phyloP scores from a whole-genome alignment of 2,888 invertebrate species.

The Yponomeuta cagnagella region DNA sequence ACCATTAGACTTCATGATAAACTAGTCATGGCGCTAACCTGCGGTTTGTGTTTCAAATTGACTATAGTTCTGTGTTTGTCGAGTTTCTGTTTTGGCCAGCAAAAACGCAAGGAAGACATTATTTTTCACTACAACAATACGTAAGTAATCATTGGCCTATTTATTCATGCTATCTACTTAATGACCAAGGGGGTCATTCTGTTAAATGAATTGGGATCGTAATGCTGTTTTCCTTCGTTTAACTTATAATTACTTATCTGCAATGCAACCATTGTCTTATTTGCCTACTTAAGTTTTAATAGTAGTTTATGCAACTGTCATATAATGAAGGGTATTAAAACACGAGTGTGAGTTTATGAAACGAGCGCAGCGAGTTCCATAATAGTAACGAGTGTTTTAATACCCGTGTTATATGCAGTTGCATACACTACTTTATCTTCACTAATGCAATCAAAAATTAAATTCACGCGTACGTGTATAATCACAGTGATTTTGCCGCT shows the following conservation, averaged over 20 bases:
- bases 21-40: not conserved
- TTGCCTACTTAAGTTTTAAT: too few species aligned
- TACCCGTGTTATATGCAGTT: too few species aligned
- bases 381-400: too few species aligned
- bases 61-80: not conserved
- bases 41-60: not conserved
- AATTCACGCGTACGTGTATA: too few species aligned
- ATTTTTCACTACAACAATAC: slow-evolving; percentile 65
- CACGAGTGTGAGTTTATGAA: too few species aligned
- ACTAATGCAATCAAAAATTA: too few species aligned
- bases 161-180: not conserved
- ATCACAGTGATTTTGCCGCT: too few species aligned
- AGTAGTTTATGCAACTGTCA: too few species aligned
- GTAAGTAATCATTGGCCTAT: slow-evolving; percentile 36
- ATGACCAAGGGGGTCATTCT: not conserved
- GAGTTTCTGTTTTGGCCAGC: not conserved
- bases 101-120: slow-evolving; percentile 38
- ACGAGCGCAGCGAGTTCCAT: too few species aligned
- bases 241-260: not conserved
- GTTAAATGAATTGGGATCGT: not conserved
- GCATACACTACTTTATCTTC: too few species aligned
- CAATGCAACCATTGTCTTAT: too few species aligned
- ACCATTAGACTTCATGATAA: not conserved
- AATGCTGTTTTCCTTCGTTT: not conserved
- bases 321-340: too few species aligned